These are phyloP conservation scores for Merops nubicus DNA, from an alignment of 2,113 vertebrate species.

Conservation along the genomic window DNA sequence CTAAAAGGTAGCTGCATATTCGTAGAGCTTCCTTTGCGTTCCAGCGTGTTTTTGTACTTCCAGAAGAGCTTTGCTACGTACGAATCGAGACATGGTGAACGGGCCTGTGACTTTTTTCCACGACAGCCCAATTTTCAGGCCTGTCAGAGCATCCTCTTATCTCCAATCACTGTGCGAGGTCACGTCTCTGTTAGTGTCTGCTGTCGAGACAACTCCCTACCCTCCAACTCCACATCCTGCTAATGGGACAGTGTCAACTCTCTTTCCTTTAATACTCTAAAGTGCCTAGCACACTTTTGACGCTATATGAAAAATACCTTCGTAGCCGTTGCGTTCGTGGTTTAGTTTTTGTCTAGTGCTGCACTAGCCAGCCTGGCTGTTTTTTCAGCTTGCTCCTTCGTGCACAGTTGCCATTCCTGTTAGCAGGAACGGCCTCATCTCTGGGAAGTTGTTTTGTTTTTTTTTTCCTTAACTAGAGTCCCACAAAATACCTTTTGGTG, in stretches of 20 bases:
- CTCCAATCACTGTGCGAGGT: conserved; percentile 66
- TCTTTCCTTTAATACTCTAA: conserved; percentile 64
- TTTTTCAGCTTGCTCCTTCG: conserved; percentile 54
- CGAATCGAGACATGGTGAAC: not conserved
- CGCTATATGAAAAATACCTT: conserved; percentile 38
- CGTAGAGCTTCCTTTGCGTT: conserved; percentile 71
- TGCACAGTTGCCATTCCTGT: conserved; percentile 49
- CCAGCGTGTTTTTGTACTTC: conserved; percentile 69
- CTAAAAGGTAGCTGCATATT: conserved; percentile 71
- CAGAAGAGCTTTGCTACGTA: conserved; percentile 66
- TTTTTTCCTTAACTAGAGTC: conserved; percentile 22
- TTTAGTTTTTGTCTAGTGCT: conserved; percentile 48
- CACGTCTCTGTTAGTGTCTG: conserved; percentile 38
- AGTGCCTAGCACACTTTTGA: conserved; percentile 72
- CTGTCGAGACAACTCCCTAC: conserved; percentile 49
- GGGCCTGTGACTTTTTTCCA: not conserved
- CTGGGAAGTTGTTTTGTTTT: conserved; percentile 31
- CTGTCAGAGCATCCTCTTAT: conserved; percentile 49
- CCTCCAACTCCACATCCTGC: conserved; percentile 14
- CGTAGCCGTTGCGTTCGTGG: conserved; percentile 23
- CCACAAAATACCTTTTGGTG: conserved; percentile 46
- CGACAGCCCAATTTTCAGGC: not conserved
- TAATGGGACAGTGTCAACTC: conserved; percentile 60
- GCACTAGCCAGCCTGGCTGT: conserved; percentile 51
- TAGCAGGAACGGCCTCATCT: conserved; percentile 44